Base-by-base conservation (phyloP, 1,140 invertebrate species). In the Lanistes nyassanus region DNA sequence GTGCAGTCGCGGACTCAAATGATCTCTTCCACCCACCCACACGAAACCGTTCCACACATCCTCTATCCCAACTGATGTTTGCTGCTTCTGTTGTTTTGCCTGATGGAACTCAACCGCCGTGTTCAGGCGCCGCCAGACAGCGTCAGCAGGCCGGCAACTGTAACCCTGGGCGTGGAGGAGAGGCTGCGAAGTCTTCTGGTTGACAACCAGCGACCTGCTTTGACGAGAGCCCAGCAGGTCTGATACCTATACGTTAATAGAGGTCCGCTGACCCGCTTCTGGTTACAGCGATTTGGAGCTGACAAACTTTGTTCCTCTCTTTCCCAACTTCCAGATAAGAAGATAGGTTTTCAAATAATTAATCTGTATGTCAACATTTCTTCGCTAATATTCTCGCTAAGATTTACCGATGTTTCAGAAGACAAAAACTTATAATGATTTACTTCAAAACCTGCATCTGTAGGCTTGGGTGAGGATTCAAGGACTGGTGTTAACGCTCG, bases 151-250 rank as follows among this genome's bases (percentile, higher is more conserved):
- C 19, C 26, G 29, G 2, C 29, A 21, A 7, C 36, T 23, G 1
- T 37, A 67, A 39, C 34, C 5, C 36, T 67, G 19, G 42, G 65
- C 19, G 65, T 67, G 65, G 65, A 67, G 39, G 65, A 42, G n/a
- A 19, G 65, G 7, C 37, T 67, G 65, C 34, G 65, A 4, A 31
- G 42, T 3, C 65, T 67, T 23, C 16, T 67, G 37, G 4, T 67
- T 0, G 65, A 67, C 65, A 67, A 13, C 23, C 34, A 67, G 6
- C 7, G 37, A 11, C 37, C 65, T 21, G 23, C 65, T 19, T 16
- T 31, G 5, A 13, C 65, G 3, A 47, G 2, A 0, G 65, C 42
- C 26, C 65, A 67, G 23, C 56, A 60, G 56, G 56, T 60, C 29
- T 9, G 56, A 19, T n/a, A 26, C 13, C 51, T 53, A 23, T 23